Percentiles rank a stretch among this genome's conserved stretches.
These are phyloP conservation scores for Chydorus sphaericus DNA, from an alignment of 2,888 invertebrate genomes.

Conservation along the genomic window DNA sequence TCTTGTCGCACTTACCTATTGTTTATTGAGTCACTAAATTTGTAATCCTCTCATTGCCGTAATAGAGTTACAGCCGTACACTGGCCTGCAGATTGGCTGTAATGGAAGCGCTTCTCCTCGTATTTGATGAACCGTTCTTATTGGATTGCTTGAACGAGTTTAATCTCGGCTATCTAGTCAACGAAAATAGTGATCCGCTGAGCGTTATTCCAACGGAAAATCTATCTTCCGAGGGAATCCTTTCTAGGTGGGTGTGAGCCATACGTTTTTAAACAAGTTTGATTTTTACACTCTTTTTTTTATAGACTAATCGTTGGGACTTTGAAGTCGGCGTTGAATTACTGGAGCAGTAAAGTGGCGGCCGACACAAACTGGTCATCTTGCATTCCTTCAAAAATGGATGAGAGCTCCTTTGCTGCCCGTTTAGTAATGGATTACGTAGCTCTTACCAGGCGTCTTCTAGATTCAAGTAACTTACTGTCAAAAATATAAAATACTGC, in stretches of 20 bases:
- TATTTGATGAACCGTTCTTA: constrained; percentile 5
- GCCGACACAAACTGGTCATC: not conserved
- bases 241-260: not conserved
- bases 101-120: not conserved
- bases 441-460: not conserved
- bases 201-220: not conserved
- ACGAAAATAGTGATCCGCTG: constrained; percentile 2
- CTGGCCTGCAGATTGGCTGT: not conserved
- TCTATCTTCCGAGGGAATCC: not conserved
- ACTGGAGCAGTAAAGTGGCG: not conserved
- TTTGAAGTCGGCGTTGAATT: not conserved
- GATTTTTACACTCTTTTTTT: not conserved
- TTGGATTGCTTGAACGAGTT: constrained; percentile 6
- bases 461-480: not conserved
- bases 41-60: not conserved
- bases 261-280: not conserved
- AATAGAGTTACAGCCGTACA: not conserved
- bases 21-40: not conserved
- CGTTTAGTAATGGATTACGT: not conserved
- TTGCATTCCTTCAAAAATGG: not conserved
- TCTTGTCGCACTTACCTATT: not conserved
- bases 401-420: not conserved
- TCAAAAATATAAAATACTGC: not conserved
- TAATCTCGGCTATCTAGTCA: constrained; percentile 3
- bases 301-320: not conserved